Evolutionary conservation across 2,113 vertebrate species (phyloP).

Genomic region (Rissa tridactyla): DNA sequence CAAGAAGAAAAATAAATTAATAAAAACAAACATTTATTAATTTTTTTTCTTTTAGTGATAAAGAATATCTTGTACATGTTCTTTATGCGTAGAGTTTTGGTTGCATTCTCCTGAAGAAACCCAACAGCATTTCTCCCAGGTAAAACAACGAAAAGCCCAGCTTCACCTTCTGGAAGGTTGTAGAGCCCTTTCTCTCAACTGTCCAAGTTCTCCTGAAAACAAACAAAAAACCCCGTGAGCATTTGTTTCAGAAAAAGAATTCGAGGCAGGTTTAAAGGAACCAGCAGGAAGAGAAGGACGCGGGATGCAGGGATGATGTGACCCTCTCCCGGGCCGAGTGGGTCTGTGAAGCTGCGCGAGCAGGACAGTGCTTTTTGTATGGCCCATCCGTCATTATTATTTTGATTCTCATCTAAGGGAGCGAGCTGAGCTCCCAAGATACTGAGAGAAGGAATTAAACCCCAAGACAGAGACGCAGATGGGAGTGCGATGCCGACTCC

Average conservation of each 20-base stretch:
- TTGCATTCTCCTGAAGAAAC: not conserved
- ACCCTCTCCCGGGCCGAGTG: accelerated
- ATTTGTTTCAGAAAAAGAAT: not conserved
- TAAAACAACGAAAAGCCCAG: not conserved
- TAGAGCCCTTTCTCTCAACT: not conserved
- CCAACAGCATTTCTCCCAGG: not conserved
- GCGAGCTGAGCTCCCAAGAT: not conserved
- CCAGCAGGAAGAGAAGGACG: not conserved
- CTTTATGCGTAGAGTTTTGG: not conserved
- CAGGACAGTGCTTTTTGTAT: not conserved
- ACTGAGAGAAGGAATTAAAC: not conserved
- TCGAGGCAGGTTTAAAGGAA: not conserved
- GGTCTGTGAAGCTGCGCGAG: not conserved
- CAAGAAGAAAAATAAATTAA: not conserved
- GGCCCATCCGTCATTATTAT: not conserved
- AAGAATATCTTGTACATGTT: not conserved
- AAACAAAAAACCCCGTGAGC: not conserved
- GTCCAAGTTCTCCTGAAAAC: constrained; percentile 9
- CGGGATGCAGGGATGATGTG: not conserved
- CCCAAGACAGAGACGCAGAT: not conserved
- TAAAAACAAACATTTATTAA: not conserved
- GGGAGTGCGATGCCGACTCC: not conserved
- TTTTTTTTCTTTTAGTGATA: not conserved
- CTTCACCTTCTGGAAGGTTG: too few species aligned
- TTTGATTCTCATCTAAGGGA: not conserved